phyloP scores from a whole-genome alignment of 2,888 invertebrate species.

The Sphinx pinastri region DNA sequence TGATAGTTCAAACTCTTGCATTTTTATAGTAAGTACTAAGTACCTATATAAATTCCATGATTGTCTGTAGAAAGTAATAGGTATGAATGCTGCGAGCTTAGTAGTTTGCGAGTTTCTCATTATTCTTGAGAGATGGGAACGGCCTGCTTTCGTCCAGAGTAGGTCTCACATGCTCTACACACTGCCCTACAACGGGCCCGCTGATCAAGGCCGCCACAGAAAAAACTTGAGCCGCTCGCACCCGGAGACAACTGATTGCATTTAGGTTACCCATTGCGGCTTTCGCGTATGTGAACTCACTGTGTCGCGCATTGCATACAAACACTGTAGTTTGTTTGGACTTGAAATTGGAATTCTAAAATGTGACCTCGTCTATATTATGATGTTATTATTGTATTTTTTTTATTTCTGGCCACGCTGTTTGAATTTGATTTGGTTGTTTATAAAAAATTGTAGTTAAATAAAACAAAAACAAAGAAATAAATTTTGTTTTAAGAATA shows the following conservation, averaged over 20 bases:
- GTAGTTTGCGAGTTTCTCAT: constrained; percentile 59
- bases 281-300: constrained; percentile 46
- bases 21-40: not conserved
- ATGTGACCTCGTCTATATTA: not conserved
- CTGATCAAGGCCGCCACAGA: constrained; percentile 64
- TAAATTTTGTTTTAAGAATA: no score
- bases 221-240: constrained; percentile 65
- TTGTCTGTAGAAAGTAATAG: not conserved
- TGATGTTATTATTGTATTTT: not conserved
- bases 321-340: constrained; percentile 32
- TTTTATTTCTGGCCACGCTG: not conserved
- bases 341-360: not conserved
- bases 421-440: not conserved
- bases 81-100: constrained; percentile 14
- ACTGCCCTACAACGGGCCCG: constrained; percentile 65
- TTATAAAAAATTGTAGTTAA: not conserved
- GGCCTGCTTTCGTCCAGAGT: constrained; percentile 68
- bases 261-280: constrained; percentile 62
- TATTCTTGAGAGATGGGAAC: constrained; percentile 61
- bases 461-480: no score
- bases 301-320: constrained; percentile 38
- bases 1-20: not conserved
- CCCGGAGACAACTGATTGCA: constrained; percentile 61
- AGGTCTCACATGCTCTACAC: constrained; percentile 53
- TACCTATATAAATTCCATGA: not conserved